Evolutionary conservation across 2,888 invertebrate species (phyloP).

Genomic region (Acrocera orbiculus): DNA sequence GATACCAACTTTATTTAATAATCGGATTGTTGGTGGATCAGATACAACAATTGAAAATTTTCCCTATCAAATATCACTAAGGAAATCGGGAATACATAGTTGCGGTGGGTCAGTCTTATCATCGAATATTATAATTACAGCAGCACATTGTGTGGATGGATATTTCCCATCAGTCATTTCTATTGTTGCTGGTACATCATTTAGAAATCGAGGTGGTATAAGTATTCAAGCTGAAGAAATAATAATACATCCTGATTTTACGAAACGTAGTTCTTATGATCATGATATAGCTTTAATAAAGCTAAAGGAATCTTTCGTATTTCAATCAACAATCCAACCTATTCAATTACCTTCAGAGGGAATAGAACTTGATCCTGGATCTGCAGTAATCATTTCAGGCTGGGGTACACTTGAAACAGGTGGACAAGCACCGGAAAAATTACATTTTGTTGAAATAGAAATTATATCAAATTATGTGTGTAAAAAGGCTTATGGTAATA

Average conservation of each 20-base stretch:
- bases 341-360: constrained; percentile 18
- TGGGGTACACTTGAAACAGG: constrained; percentile 14
- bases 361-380: neutral
- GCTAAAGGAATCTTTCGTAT: constrained; percentile 29
- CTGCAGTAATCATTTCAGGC: constrained; percentile 5
- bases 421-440: constrained; percentile 14
- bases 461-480: neutral
- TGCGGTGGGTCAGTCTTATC: constrained; percentile 36
- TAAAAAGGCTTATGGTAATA: neutral
- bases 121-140: constrained; percentile 32
- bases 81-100: constrained; percentile 24
- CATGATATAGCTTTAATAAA: constrained; percentile 36
- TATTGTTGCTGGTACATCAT: constrained; percentile 31
- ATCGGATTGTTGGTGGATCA: constrained; percentile 12
- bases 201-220: constrained; percentile 14
- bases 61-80: constrained; percentile 10
- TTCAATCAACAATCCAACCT: constrained; percentile 22
- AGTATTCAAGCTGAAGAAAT: neutral
- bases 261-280: constrained; percentile 29
- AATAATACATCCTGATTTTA: constrained; percentile 30
- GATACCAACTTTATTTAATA: no score
- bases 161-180: neutral
- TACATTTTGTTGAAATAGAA: neutral
- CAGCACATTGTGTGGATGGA: constrained; percentile 35
- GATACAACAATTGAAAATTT: constrained; percentile 8